Conservation (phyloP, 2,797 vertebrate species). For the Sebastolobus altivelis region DNA sequence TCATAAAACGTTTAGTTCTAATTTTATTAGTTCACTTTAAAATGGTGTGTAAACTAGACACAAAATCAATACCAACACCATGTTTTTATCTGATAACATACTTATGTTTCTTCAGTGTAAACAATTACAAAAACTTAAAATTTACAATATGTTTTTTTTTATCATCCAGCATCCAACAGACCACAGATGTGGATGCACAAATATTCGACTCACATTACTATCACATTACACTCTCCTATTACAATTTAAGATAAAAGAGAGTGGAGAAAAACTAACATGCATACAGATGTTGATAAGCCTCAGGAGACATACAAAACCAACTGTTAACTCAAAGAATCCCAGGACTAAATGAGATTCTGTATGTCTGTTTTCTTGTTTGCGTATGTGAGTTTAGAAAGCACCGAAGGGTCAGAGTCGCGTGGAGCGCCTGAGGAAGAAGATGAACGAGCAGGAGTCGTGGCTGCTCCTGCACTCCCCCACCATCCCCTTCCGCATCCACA, state of each 20-base stretch:
- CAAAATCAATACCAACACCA: background rate
- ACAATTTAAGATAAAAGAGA: background rate
- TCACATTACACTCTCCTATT: background rate
- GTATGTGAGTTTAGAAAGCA: conserved; percentile 87
- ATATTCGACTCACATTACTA: background rate
- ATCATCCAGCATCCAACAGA: background rate
- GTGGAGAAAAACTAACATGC: background rate
- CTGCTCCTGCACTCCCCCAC: conserved; percentile 94
- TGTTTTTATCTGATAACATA: background rate
- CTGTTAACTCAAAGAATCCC: too few relatives aligned
- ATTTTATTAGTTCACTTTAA: background rate
- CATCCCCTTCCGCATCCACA: conserved; percentile 97
- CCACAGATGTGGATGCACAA: background rate
- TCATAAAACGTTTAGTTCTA: background rate
- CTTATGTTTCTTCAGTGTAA: background rate
- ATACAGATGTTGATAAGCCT: background rate
- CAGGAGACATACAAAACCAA: background rate
- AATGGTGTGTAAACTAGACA: background rate
- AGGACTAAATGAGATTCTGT: background rate
- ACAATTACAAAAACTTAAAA: too few relatives aligned
- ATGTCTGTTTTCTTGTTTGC: background rate
- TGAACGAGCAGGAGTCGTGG: conserved; percentile 98
- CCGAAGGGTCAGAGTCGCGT: conserved; percentile 94
- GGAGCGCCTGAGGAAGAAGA: conserved; percentile 98
- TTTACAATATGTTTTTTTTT: background rate